Conservation (phyloP, 1,140 invertebrate species). For the Trichonephila clavipes region DNA sequence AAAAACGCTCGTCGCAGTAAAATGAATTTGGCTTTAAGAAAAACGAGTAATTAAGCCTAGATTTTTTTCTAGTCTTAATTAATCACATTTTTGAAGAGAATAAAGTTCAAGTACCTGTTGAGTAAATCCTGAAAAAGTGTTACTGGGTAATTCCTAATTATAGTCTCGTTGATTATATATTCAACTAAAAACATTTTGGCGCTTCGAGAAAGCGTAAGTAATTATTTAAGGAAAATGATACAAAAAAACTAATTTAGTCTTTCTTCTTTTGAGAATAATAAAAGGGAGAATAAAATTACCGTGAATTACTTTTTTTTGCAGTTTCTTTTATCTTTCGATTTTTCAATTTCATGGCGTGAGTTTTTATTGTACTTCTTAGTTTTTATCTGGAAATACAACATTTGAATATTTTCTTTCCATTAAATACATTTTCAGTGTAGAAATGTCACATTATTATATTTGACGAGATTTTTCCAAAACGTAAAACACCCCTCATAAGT, state of each 20-base stretch:
- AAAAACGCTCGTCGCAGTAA: background rate
- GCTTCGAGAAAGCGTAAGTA: background rate
- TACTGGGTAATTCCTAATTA: constrained; percentile 7
- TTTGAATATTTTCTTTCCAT: background rate
- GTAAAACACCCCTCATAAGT: no score
- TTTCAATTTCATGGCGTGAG: no score
- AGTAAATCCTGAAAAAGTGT: background rate
- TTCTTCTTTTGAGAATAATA: background rate
- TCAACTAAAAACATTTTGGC: background rate
- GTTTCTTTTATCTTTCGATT: no score
- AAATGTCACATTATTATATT: no score
- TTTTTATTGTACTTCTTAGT: background rate
- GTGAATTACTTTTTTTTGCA: no score
- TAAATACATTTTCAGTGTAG: background rate
- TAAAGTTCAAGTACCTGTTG: constrained; percentile 22
- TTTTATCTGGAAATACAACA: background rate
- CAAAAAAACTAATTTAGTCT: background rate
- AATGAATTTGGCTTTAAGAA: background rate
- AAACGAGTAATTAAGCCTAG: background rate
- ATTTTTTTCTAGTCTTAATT: background rate
- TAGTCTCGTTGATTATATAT: background rate
- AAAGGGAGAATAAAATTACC: background rate
- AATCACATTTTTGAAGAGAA: background rate
- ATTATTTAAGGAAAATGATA: background rate
- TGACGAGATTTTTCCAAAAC: no score